Base-by-base conservation (phyloP, 2,888 invertebrate species). In the Thecophora atra region DNA sequence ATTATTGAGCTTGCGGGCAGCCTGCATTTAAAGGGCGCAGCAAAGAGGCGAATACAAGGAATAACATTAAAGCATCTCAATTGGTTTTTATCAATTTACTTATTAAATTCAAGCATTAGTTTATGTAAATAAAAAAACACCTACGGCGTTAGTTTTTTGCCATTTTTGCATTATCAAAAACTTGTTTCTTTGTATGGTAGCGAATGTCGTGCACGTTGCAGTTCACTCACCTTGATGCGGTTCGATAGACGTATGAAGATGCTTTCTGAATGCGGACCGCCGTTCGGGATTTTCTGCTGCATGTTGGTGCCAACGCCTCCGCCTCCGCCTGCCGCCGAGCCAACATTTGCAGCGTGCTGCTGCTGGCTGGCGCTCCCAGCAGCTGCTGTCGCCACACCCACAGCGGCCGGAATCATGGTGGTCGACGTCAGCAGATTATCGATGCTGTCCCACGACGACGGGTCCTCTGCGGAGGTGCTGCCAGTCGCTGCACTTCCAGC, bases 231-330 rank as follows among this genome's bases (percentile, higher is more conserved):
- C 91, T 97, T 97, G 72, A 99, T 96, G 82, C 98, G 91, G 86
- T 99, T 99, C 73, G 96, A 96, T 73, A 99, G 90, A 77, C 98
- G 90, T 83, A 99, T 91, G 85, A 99, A 97, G n/a, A 98, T 95
- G 11, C 97, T 96, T 86, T 98, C 98, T 80, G 97, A 96, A 82
- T 94, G 94, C 73, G 81, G 83, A 47, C 85, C 81, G 68, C 81
- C 81, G 66, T 81, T 81, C 3, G 84, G 77, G 26, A 84, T 77
- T 72, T 81, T 84, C 52, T 83, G 82, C 70, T 84, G 84, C 42
- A 79, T 70, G 70, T 83, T 80, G 1, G 78, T 71, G 28, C 73
- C 74, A 21, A 67, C 74, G 42, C 63, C 70, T n/a, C 76, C 79
- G 24, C 26, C 51, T 13, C 7, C 11, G 76, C 8, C 77, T 77